Evolutionary conservation across 2,888 invertebrate species (phyloP), one percentile per base, ranked within the genome.

Genomic region (Metacarcinus magister): DNA sequence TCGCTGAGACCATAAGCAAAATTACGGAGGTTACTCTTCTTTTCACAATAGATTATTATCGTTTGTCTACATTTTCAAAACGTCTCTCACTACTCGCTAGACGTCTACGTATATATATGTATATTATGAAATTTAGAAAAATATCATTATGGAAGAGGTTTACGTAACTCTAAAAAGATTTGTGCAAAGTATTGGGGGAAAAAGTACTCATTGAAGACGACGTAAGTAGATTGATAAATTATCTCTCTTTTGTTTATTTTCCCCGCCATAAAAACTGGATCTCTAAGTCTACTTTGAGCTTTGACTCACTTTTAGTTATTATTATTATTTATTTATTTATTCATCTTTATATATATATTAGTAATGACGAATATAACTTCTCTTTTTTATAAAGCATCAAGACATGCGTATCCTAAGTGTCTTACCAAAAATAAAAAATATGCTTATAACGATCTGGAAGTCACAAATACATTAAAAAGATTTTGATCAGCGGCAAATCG

Each of bases 51-150:
- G 75, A 75, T 75, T 10, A 75, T 23, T 75, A 75, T n/a, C n/a
- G 28, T 75, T 75, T 28, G n/a, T 75, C 10, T 75, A 23, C 75
- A 54, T 54, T 75, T 75, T 28, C 75, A n/a, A 75, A 75, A 75
- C 75, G 75, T n/a, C 75, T 75, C 75, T 75, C 75, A 75, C 75
- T 75, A 75, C 75, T 75, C 75, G 75, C 75, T 75, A 75, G 75
- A 75, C 75, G 75, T 75, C 75, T 75, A 75, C 75, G 75, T 75
- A n/a, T 75, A 75, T 75, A 28, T 28, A 75, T 75, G 28, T 75
- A 75, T 75, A 75, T 75, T 75, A 75, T 75, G 75, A 75, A 75
- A 75, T 75, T 75, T 75, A 75, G 75, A 75, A 75, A 75, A 75
- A 75, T 75, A 75, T 75, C 75, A 75, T 75, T 75, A 75, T 75